phyloP scores from a whole-genome alignment of 2,888 invertebrate species.

The Drosophila multiciliata region DNA sequence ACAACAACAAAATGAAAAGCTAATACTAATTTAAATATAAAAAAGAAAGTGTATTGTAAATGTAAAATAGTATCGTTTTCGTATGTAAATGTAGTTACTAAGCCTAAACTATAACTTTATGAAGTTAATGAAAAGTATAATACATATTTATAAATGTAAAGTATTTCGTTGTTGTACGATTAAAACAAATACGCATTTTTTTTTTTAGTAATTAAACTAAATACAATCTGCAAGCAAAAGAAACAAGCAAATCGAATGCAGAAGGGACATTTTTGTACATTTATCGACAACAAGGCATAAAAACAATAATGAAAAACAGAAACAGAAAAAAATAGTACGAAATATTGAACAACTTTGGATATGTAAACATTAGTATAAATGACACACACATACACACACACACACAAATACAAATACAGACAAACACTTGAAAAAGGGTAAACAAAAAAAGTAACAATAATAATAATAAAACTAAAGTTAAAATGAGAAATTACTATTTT shows the following conservation, averaged over 20 bases:
- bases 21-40: conserved; percentile 51
- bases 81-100: conserved; percentile 55
- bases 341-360: conserved; percentile 36
- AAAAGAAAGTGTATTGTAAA: conserved; percentile 58
- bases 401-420: conserved; percentile 19
- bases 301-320: conserved; percentile 49
- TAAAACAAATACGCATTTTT: conserved; percentile 77
- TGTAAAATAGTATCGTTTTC: conserved; percentile 61
- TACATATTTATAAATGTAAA: conserved; percentile 73
- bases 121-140: conserved; percentile 44
- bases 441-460: conserved; percentile 53
- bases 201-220: conserved; percentile 61
- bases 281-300: conserved; percentile 47
- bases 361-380: conserved; percentile 44
- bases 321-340: conserved; percentile 41
- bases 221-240: conserved; percentile 40
- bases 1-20: conserved; percentile 24
- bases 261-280: conserved; percentile 53
- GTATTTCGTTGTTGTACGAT: conserved; percentile 77
- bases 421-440: conserved; percentile 46
- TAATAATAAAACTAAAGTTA: conserved; percentile 45
- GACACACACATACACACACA: conserved; percentile 21
- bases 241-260: conserved; percentile 23
- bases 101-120: conserved; percentile 55
- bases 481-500: conserved; percentile 41